These are phyloP conservation scores for Clepsis dumicolana DNA, from an alignment of 2,888 invertebrate genomes.

Conservation along the genomic window DNA sequence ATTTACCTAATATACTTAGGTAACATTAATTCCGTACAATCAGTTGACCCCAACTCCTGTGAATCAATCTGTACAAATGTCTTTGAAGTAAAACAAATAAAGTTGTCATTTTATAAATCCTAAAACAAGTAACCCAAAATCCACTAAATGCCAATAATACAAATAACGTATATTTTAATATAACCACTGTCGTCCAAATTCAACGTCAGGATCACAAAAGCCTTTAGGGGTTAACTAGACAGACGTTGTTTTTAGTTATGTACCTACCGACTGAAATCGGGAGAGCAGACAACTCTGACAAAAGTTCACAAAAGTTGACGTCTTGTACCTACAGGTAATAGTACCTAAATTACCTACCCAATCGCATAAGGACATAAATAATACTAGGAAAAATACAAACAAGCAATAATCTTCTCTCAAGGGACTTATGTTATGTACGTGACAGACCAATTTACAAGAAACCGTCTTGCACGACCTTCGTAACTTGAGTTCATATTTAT, in stretches of 20 bases:
- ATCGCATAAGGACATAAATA: neutral
- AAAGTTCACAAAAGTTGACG: neutral
- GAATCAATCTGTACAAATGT: no score
- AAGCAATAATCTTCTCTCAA: slow-evolving; percentile 16
- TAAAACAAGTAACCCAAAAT: neutral
- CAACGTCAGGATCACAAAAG: neutral
- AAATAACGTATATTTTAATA: neutral
- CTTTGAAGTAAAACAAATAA: no score
- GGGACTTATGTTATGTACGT: slow-evolving; percentile 9
- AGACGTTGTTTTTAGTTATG: no score
- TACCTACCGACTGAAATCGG: neutral
- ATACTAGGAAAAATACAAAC: slow-evolving; percentile 3
- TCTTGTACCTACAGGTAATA: no score
- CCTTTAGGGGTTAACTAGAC: neutral
- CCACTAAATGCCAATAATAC: neutral
- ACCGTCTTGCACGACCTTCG: slow-evolving; percentile 35
- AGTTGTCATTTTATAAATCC: neutral
- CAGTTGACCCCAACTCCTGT: no score
- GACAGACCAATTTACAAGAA: slow-evolving; percentile 39
- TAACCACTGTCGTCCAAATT: neutral
- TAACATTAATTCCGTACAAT: no score
- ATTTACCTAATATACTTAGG: no score
- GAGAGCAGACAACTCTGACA: neutral
- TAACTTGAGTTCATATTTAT: slow-evolving; percentile 12
- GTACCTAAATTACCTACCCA: neutral